Conservation (phyloP, 2,888 invertebrate genomes). For the Argyresthia albistria region DNA sequence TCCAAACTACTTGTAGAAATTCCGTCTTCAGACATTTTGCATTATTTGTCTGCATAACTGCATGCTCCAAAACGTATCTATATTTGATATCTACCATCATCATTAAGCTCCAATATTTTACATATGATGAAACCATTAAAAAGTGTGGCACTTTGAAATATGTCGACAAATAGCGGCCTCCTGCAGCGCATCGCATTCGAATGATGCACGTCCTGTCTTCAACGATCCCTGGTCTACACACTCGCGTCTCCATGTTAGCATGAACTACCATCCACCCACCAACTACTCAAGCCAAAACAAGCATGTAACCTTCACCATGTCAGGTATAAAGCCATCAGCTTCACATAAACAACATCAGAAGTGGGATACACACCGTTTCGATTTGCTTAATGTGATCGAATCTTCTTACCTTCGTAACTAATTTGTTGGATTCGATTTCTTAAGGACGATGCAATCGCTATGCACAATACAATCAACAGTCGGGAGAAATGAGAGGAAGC, state of each 20-base stretch:
- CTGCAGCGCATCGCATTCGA: constrained; percentile 3
- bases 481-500: background rate
- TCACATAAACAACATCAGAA: background rate
- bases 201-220: constrained; percentile 3
- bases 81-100: no score
- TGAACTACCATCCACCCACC: background rate
- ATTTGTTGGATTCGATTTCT: constrained; percentile 1
- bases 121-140: no score
- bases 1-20: no score
- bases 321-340: constrained; percentile 7
- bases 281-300: background rate
- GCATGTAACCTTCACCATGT: constrained; percentile 9
- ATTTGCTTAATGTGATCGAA: background rate
- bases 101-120: no score
- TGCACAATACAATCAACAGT: background rate
- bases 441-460: background rate
- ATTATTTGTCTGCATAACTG: no score
- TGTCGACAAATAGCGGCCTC: constrained; percentile 2
- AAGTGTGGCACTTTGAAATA: no score
- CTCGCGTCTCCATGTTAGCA: background rate
- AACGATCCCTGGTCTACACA: background rate
- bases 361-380: background rate
- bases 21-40: no score
- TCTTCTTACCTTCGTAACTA: background rate
- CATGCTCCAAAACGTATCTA: no score